These are phyloP conservation scores for Leptinotarsa juncta DNA, from an alignment of 2,888 invertebrate species.

Conservation along the genomic window DNA sequence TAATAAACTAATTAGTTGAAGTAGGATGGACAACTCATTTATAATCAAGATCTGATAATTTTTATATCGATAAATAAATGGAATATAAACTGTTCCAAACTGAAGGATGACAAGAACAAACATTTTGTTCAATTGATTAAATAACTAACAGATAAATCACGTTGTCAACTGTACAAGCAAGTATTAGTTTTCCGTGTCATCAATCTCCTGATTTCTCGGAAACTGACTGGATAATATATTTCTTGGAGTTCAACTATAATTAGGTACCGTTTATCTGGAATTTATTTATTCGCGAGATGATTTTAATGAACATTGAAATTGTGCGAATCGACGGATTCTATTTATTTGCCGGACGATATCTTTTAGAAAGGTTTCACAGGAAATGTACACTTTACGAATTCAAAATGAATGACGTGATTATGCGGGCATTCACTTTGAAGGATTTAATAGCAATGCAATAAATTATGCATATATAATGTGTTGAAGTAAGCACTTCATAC, in stretches of 20 bases:
- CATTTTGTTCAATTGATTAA: no score
- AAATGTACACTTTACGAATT: background rate
- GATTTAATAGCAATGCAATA: background rate
- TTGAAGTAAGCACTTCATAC: background rate
- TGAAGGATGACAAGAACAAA: no score
- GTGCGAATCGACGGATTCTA: conserved; percentile 4
- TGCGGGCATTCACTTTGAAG: background rate
- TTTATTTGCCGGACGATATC: background rate
- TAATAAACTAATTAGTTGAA: no score
- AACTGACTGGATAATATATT: background rate
- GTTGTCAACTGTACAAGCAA: background rate
- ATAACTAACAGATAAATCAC: background rate
- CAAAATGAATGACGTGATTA: background rate
- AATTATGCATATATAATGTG: background rate
- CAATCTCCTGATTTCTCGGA: conserved; percentile 10
- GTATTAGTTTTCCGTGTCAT: background rate
- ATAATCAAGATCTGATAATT: no score
- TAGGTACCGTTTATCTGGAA: conserved; percentile 19
- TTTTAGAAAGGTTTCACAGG: background rate
- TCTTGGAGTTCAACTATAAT: conserved; percentile 15
- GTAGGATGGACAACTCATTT: no score
- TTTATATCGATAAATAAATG: no score
- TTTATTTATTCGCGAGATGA: conserved; percentile 20
- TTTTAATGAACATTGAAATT: conserved; percentile 15
- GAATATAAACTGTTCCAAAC: no score